Base-by-base conservation (phyloP, 2,888 invertebrate genomes). In the Orthosia gracilis region DNA sequence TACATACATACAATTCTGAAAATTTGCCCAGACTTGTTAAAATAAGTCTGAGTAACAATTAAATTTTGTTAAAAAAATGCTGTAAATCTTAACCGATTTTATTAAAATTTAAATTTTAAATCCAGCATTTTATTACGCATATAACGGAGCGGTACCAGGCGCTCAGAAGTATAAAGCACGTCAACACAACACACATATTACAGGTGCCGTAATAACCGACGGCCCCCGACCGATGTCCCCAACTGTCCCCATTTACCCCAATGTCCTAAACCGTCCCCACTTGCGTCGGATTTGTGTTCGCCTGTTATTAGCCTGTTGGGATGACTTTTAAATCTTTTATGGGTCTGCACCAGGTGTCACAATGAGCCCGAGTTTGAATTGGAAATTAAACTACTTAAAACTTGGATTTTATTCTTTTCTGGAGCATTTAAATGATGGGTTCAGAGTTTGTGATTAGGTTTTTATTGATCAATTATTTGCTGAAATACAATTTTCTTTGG, bases 301-400 rank as follows among this genome's bases (percentile, higher is more conserved):
- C 62, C 66, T 66, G 80, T 84, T 80, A 84, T 84, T 84, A 82
- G 70, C 75, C 70, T 69, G 84, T 75, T 54, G 84, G 81, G 84
- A 82, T 80, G 84, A 80, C 81, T 84, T 82, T 80, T 80, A 84
- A 82, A 84, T 82, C 71, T 74, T 74, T 75, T 69, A 84, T 61
- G 55, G 68, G 15, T 31, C 64, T 40, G 64, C 54, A 80, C 59
- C 84, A 80, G 75, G 70, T 80, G 80, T 52, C 47, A 57, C 54
- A 65, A 15, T 52, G 31, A 57, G 49, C 57, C n/a, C 13, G 18
- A 77, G 74, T 70, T 71, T 74, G 52, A n/a, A 70, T 71, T 58
- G 64, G 15, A 70, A 62, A 65, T 66, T 62, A 50, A 72, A 67
- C 66, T 81, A 66, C 75, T 67, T 57, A 61, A 21, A 72, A 62